These are phyloP conservation scores for Bubo bubo DNA, from an alignment of 2,113 vertebrate genomes.

Conservation along the genomic window DNA sequence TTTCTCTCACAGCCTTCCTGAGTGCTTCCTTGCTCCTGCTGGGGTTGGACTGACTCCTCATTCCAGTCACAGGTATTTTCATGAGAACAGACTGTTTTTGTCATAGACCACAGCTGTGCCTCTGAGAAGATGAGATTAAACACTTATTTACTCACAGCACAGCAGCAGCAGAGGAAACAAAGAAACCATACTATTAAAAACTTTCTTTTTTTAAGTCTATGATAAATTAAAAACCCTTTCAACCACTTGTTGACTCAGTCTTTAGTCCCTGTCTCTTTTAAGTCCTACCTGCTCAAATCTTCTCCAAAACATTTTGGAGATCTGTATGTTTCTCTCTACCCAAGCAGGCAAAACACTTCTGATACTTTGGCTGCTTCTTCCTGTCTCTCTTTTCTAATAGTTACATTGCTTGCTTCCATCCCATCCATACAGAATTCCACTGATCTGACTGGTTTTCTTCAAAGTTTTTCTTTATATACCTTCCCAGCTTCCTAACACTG, in stretches of 20 bases:
- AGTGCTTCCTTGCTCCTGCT: background rate
- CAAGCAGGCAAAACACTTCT: background rate
- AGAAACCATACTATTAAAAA: background rate
- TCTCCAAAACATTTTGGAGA: background rate
- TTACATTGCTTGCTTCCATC: background rate
- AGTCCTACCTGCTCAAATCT: background rate
- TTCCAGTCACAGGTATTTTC: slow-evolving; percentile 6
- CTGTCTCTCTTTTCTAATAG: background rate
- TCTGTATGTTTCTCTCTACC: background rate
- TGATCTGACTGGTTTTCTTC: background rate
- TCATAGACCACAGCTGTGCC: background rate
- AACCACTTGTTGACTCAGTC: background rate
- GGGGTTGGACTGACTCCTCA: background rate
- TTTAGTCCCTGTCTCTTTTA: background rate
- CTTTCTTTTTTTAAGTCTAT: background rate
- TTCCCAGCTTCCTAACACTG: background rate
- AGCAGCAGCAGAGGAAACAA: background rate
- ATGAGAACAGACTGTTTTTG: background rate
- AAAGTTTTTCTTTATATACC: background rate
- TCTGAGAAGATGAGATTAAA: slow-evolving; percentile 1
- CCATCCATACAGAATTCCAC: background rate
- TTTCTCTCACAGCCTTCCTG: background rate
- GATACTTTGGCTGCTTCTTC: background rate
- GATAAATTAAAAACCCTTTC: background rate
- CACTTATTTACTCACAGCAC: background rate